phyloP scores from a whole-genome alignment of 2,113 vertebrate species.

The Pandion haliaetus region DNA sequence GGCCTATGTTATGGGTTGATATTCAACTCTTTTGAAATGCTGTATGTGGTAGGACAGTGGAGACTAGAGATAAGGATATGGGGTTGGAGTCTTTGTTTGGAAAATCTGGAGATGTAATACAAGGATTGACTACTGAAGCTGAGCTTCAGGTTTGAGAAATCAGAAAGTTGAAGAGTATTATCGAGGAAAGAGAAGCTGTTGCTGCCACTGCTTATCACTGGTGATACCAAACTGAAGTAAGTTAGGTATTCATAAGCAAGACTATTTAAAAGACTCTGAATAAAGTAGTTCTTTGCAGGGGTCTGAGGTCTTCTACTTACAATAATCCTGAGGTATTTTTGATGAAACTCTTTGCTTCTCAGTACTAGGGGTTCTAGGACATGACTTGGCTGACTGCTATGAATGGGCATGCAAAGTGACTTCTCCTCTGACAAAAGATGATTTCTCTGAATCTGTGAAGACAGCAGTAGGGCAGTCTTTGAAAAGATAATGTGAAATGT shows the following conservation, averaged over 20 bases:
- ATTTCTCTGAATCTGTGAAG: background rate
- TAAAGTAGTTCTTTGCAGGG: background rate
- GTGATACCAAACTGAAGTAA: background rate
- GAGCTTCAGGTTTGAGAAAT: background rate
- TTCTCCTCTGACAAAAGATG: background rate
- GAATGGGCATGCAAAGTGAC: background rate
- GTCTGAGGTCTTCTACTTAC: background rate
- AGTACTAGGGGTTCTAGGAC: background rate
- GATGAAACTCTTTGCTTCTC: background rate
- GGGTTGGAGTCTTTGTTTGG: background rate
- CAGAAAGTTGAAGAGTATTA: background rate
- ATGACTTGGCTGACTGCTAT: background rate
- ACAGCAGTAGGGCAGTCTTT: background rate
- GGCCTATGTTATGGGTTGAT: background rate
- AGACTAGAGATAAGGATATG: background rate
- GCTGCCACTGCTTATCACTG: background rate
- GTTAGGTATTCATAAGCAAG: background rate
- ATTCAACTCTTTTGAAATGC: background rate
- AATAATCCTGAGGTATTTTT: background rate
- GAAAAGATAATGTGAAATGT: too few relatives aligned
- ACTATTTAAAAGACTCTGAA: background rate
- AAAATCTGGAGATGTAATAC: background rate
- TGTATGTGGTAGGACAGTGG: background rate
- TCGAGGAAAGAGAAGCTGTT: background rate
- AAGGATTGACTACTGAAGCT: background rate